Evolutionary conservation across 1,140 invertebrate genomes (phyloP), one percentile per base, ranked within the genome.

Genomic region (Calephelis nemesis): DNA sequence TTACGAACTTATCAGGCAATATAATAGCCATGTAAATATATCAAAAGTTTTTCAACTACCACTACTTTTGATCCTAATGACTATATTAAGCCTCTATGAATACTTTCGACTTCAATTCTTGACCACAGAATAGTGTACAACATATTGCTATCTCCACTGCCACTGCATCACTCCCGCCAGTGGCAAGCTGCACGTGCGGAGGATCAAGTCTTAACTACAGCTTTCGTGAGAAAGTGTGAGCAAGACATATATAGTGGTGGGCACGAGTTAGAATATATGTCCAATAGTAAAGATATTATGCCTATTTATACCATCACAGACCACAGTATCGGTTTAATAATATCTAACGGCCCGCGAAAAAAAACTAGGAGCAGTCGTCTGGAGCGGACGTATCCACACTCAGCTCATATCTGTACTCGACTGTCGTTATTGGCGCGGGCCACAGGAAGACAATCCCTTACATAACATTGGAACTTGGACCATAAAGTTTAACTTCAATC

Each of bases 201-300:
- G 30, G 48, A 15, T 39, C 13, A 11, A 60, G 71, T 65, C 76
- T 81, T 81, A 40, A 69, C 74, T 67, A 42, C 74, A 67, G 65
- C 73, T 81, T 81, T 81, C 72, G 11, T 19, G 5, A 9, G 72
- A 81, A 81, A 81, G 78, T 81, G 47, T 62, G 75, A 72, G 70
- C 66, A 78, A 81, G 73, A 72, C 73, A 39, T 19, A 58, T 30
- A 58, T 5, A 58, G 19, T 19, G 19, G 19, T 11, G 10, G 15
- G 9, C 19, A 39, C 10, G 6, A 9, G 30, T 9, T 30, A 39
- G 11, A 30, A 58, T 58, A 39, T 50, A 13, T 39, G 5, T 58
- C 19, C 54, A 39, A 58, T 39, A 10, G 30, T 39, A 58, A 58
- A 58, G 11, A 58, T 58, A 58, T 58, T 58, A 58, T 58, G 54